A percentile compares a stretch with the other conserved stretches of the same genome.
phyloP scores from a whole-genome alignment of 2,888 invertebrate genomes.

The Tenthredo notha region DNA sequence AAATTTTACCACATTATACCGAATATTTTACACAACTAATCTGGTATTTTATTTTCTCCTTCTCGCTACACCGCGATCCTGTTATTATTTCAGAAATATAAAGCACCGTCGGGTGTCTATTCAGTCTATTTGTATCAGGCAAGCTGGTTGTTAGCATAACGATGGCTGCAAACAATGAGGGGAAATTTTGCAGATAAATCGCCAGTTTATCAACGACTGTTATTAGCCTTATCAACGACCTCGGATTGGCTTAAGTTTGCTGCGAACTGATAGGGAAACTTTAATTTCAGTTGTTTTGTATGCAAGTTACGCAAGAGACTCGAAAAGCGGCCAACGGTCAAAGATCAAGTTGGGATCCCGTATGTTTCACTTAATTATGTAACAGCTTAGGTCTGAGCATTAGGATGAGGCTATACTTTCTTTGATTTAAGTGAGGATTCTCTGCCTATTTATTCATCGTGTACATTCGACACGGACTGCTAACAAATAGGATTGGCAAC shows the following conservation, averaged over 20 bases:
- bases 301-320: neutral
- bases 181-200: neutral
- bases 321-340: constrained; percentile 8
- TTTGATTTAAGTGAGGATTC: neutral
- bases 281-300: neutral
- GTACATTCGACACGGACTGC: neutral
- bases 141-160: neutral
- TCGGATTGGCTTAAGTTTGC: neutral
- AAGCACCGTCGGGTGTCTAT: neutral
- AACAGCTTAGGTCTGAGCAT: neutral
- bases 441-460: neutral
- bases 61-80: neutral
- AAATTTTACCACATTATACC: constrained; percentile 5
- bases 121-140: neutral
- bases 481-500: neutral
- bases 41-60: neutral
- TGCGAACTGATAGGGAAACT: neutral
- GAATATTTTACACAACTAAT: constrained; percentile 4
- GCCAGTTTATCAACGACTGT: neutral
- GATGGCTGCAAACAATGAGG: neutral
- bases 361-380: neutral
- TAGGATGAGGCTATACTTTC: neutral
- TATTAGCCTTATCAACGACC: neutral
- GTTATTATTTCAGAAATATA: neutral
- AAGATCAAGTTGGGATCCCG: constrained; percentile 29